Evolutionary conservation across 2,888 invertebrate genomes (phyloP), one percentile per base, ranked within the genome.

Genomic region (Drepanosiphum platanoidis): DNA sequence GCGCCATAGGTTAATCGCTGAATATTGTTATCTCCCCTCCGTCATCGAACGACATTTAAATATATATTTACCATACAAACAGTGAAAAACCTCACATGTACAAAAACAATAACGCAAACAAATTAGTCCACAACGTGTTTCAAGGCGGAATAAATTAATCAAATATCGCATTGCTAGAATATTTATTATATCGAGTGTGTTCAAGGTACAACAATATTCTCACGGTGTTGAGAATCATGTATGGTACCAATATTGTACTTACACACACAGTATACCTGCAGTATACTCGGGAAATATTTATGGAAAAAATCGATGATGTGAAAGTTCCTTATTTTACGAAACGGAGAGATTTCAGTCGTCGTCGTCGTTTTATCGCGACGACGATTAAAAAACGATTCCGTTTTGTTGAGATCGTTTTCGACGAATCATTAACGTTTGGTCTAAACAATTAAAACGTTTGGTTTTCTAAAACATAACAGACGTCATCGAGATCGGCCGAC

Each of bases 81-180:
- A 52, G 8, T 52, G 3, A 52, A 18, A n/a, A n/a, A n/a, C n/a
- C n/a, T n/a, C 15, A 27, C 27, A 36, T 13, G 15, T 13, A 39
- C 11, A 71, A 71, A 39, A 71, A 27, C 39, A 71, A 71, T 71
- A 39, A 39, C 27, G 7, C 3, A 15, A 71, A 71, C 18, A 8
- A 39, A 71, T 71, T 71, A 15, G 39, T 71, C 27, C 39, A 71
- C 15, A 36, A 15, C 15, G 1, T 71, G 27, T 71, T 15, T 39
- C 27, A n/a, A 71, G 18, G 15, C 3, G 7, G 39, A 71, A 71
- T 39, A 71, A 71, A 71, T 71, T 27, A 71, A 71, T 71, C 27
- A 71, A 71, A 71, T 39, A 70, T 71, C 39, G 8, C 22, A 52
- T 22, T 15, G 18, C 52, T 52, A 22, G 52, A 52, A 52, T 52